phyloP scores from a whole-genome alignment of 2,888 invertebrate species.

The Tiliacea aurago region DNA sequence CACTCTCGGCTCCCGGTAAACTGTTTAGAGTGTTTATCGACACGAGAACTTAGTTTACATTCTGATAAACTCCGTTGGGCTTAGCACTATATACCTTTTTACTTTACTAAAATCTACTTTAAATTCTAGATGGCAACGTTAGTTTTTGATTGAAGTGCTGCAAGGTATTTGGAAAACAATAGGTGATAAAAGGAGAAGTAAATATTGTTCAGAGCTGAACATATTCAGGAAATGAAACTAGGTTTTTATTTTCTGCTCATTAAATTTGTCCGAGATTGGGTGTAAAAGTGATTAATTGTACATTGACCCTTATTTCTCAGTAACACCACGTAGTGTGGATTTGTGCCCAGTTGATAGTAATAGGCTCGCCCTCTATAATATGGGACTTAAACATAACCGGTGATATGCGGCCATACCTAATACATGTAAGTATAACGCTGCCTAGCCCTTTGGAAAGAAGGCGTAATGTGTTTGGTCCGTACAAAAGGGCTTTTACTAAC shows the following conservation, averaged over 20 bases:
- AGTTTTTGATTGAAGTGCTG: conserved; percentile 14
- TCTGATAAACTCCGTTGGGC: conserved; percentile 60
- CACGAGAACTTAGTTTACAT: conserved; percentile 66
- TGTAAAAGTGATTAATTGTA: conserved; percentile 20
- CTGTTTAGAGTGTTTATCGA: conserved; percentile 59
- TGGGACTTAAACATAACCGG: too few relatives aligned
- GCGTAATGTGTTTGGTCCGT: too few relatives aligned
- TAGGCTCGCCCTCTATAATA: too few relatives aligned
- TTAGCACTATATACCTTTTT: conserved; percentile 27
- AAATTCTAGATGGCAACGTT: conserved; percentile 17
- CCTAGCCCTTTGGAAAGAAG: too few relatives aligned
- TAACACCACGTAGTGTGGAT: too few relatives aligned
- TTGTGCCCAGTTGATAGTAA: too few relatives aligned
- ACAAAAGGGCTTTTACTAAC: too few relatives aligned
- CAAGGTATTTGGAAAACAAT: conserved; percentile 65
- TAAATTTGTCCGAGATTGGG: conserved; percentile 32
- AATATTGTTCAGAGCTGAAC: conserved; percentile 56
- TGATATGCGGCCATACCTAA: too few relatives aligned
- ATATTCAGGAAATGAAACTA: conserved; percentile 61
- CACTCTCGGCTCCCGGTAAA: conserved; percentile 30
- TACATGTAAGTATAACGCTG: too few relatives aligned
- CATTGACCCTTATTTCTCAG: conserved; percentile 22
- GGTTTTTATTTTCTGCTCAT: conserved; percentile 55
- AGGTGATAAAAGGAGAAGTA: conserved; percentile 62
- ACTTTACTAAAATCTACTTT: conserved; percentile 35